These are phyloP conservation scores for Cryptosula pallasiana DNA, from an alignment of 2,888 invertebrate species.

Conservation along the genomic window DNA sequence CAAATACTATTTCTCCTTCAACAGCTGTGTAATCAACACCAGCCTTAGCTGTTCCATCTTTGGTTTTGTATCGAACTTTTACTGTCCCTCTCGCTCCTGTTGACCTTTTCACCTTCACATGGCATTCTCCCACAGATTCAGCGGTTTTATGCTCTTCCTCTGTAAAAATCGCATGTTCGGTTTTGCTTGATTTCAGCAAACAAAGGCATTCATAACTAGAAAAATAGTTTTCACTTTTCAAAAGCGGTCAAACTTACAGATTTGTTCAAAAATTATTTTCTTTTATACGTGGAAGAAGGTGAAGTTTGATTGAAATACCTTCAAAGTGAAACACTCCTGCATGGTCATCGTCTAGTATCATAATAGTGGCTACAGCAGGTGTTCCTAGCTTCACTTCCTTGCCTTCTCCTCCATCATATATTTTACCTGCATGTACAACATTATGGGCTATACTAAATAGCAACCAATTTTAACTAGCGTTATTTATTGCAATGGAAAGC, in stretches of 20 bases:
- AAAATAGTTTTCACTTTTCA: too few relatives aligned
- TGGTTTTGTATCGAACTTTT: conserved; percentile 72
- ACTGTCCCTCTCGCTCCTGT: conserved; percentile 80
- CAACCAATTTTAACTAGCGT: too few relatives aligned
- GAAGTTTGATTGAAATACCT: too few relatives aligned
- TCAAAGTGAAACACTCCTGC: conserved; percentile 92
- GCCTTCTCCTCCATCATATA: conserved; percentile 30
- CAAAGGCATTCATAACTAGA: too few relatives aligned
- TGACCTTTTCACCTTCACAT: conserved; percentile 72
- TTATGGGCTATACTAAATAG: too few relatives aligned
- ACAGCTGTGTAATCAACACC: conserved; percentile 81
- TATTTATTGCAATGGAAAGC: too few relatives aligned
- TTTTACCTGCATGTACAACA: conserved; percentile 35
- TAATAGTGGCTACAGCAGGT: conserved; percentile 89
- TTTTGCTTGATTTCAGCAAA: too few relatives aligned
- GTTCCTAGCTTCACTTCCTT: conserved; percentile 67
- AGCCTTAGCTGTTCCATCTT: conserved; percentile 85
- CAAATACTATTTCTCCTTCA: conserved; percentile 80
- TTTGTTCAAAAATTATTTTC: too few relatives aligned
- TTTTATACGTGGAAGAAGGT: too few relatives aligned
- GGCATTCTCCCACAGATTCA: conserved; percentile 84
- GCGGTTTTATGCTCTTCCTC: conserved; percentile 62
- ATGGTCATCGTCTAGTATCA: conserved; percentile 98
- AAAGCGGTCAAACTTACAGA: too few relatives aligned
- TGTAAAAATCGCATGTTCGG: too few relatives aligned